Base-by-base conservation (phyloP, 2,888 invertebrate genomes). In the Parapristionchus giblindavisi region DNA sequence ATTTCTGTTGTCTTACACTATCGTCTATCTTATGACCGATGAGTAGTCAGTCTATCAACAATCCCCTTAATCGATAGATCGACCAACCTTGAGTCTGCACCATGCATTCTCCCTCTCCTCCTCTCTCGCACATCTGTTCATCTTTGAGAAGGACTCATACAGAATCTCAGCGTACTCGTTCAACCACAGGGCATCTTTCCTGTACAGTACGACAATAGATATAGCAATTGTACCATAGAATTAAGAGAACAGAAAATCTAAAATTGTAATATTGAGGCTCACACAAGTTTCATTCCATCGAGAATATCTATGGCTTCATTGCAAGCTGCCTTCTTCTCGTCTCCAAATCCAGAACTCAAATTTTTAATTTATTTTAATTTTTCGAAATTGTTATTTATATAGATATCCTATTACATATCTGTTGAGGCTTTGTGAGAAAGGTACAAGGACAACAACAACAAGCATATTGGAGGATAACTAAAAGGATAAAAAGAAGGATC, bases 261-360 rank as follows among this genome's bases (percentile, higher is more conserved):
- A n/a, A n/a, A n/a, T 34, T 24, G 21, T 6, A 51, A 17, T 6
- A 24, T 43, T 34, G 43, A 17, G 21, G 75, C 78, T 79, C n/a
- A 83, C 83, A 77, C 74, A 11, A 80, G 34, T 68, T 80, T 81
- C 17, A 78, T 61, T 27, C 78, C 78, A 54, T 83, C 83, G 29
- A 83, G 51, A 17, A 80, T 40, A 27, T 79, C 80, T 32, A 80
- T 72, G n/a, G 79, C 79, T 2, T 63, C 73, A 34, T 77, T 73
- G 72, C 83, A 83, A 29, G 80, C 81, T 11, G 79, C 80, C 48
- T 83, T 83, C 70, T 83, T 83, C 17, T 80, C 80, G n/a, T 83
- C 83, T 0, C 72, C 72, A 56, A 81, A 83, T 21, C 76, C 76
- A 14, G 78, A 74, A 56, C 83, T 83, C 71, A 61, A 79, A 75